Conservation (phyloP, 37 sponge, comb jelly and placozoan species). For the Oscarella lobularis region DNA sequence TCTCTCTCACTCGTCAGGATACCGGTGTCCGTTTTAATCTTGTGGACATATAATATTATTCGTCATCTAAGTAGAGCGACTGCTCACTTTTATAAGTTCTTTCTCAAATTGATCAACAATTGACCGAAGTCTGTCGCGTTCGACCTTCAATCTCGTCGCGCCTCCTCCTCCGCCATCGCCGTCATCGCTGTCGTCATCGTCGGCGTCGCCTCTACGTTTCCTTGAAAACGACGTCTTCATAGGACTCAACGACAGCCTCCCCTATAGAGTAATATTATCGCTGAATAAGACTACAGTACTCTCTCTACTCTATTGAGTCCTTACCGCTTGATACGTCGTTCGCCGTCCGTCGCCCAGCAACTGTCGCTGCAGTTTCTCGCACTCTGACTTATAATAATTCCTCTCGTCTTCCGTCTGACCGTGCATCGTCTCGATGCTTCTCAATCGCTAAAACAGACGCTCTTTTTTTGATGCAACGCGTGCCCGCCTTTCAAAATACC, state of each 20-base stretch:
- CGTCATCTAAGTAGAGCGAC: background rate
- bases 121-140: background rate
- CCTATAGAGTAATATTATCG: no score
- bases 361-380: background rate
- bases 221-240: no score
- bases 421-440: background rate
- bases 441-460: background rate
- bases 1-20: constrained; percentile 72
- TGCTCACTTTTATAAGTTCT: background rate
- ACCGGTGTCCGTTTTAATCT: constrained; percentile 64
- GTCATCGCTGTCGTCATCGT: no score
- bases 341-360: no score
- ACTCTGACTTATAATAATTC: background rate
- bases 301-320: no score
- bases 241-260: no score
- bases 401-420: background rate
- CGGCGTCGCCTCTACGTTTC: no score
- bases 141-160: background rate
- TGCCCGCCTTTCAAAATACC: background rate
- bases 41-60: constrained; percentile 3
- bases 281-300: no score
- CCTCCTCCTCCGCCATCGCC: no score
- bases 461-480: background rate
- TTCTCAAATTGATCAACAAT: background rate
- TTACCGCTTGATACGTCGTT: no score